Evolutionary conservation across 2,888 invertebrate species (phyloP).

Genomic region (Hypercompe scribonia): DNA sequence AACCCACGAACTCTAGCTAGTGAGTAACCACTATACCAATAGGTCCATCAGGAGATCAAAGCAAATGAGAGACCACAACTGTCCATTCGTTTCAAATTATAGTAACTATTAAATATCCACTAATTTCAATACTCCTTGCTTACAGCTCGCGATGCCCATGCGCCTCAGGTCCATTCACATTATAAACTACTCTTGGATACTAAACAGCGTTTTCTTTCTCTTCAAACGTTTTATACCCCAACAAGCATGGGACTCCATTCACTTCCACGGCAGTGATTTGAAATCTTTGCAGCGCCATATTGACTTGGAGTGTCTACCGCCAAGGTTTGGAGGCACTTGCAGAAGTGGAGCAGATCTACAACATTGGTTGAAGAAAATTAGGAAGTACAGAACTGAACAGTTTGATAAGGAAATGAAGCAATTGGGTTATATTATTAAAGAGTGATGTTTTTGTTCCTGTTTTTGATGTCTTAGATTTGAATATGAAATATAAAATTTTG

Average conservation of each 20-base stretch:
- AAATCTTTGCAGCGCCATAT: constrained; percentile 76
- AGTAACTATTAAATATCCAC: neutral
- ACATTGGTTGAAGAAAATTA: constrained; percentile 87
- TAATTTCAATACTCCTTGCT: neutral
- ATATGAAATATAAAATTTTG: neutral
- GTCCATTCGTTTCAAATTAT: neutral
- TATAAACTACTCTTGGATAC: constrained; percentile 92
- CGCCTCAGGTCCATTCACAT: constrained; percentile 90
- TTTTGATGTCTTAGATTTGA: neutral
- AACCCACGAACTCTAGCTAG: no score
- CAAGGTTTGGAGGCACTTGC: constrained; percentile 80
- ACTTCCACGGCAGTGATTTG: constrained; percentile 76
- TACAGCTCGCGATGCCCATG: constrained; percentile 89
- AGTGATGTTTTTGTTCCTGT: constrained; percentile 49
- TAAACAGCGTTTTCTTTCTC: constrained; percentile 91
- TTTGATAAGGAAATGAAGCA: constrained; percentile 88
- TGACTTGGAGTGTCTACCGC: constrained; percentile 66
- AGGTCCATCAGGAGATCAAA: no score
- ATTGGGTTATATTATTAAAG: constrained; percentile 88
- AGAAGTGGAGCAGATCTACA: constrained; percentile 84
- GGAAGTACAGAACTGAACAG: constrained; percentile 75
- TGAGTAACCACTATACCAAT: no score
- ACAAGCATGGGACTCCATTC: constrained; percentile 84
- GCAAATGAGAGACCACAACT: no score
- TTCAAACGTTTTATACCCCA: constrained; percentile 91